phyloP scores from a whole-genome alignment of 2,888 invertebrate genomes.

The Andrena hattorfiana region DNA sequence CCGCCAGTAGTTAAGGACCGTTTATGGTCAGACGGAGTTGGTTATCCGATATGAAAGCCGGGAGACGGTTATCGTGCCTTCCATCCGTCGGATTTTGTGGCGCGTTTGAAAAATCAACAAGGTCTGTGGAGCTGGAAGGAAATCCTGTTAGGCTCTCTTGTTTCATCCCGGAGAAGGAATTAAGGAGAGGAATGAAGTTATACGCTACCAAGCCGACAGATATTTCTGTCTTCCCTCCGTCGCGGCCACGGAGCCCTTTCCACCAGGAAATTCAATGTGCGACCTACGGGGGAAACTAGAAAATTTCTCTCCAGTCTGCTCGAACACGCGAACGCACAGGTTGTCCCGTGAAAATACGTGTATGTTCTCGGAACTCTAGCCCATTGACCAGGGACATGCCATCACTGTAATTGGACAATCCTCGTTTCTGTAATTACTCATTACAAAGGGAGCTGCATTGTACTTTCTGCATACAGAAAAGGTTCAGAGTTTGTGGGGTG shows the following conservation, averaged over 20 bases:
- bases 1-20: constrained; percentile 54
- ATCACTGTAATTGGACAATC: not conserved
- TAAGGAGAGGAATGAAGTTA: constrained; percentile 52
- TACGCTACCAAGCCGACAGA: constrained; percentile 37
- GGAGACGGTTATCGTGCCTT: constrained; percentile 30
- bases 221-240: constrained; percentile 27
- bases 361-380: not conserved
- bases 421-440: not conserved
- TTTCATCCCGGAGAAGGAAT: constrained; percentile 50
- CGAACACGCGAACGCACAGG: constrained; percentile 13
- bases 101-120: constrained; percentile 56
- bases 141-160: constrained; percentile 49
- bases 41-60: constrained; percentile 37
- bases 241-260: not conserved
- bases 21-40: constrained; percentile 51
- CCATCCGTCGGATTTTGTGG: constrained; percentile 33
- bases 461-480: too few species aligned
- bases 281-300: constrained; percentile 32
- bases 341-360: constrained; percentile 19
- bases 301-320: constrained; percentile 32
- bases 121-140: constrained; percentile 21
- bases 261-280: constrained; percentile 46
- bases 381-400: not conserved
- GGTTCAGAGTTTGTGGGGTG: too few species aligned
- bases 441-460: too few species aligned